Evolutionary conservation across 2,113 vertebrate species (phyloP).

Genomic region (Pyrgilauda ruficollis): DNA sequence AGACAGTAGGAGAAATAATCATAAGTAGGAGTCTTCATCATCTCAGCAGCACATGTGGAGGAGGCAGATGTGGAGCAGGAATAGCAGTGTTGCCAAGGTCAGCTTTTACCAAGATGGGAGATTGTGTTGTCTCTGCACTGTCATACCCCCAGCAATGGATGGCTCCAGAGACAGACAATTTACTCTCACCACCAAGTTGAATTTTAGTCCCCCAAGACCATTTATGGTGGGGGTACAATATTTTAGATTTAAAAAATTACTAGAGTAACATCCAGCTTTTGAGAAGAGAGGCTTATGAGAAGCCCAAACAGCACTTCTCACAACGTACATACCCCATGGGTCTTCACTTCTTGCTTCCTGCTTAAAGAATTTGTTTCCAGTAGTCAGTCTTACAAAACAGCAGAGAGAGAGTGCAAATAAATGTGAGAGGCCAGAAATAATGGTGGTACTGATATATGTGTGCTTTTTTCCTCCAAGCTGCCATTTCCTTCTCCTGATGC

Average conservation of each 20-base stretch:
- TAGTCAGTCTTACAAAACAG: neutral
- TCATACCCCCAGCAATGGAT: neutral
- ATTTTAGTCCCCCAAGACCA: neutral
- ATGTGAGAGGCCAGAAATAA: neutral
- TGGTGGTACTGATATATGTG: neutral
- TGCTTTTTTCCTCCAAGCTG: neutral
- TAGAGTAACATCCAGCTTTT: neutral
- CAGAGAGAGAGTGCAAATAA: neutral
- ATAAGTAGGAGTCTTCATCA: neutral
- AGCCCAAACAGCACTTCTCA: neutral
- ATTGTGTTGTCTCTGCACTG: neutral
- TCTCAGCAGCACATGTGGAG: neutral
- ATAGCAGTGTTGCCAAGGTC: neutral
- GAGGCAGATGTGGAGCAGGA: neutral
- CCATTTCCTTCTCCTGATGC: neutral
- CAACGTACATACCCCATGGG: neutral
- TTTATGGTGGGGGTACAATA: neutral
- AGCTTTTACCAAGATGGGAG: neutral
- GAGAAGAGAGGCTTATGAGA: neutral
- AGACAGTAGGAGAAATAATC: neutral
- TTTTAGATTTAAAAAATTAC: neutral
- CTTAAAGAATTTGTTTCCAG: neutral
- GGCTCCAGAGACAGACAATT: neutral
- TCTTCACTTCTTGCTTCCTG: neutral
- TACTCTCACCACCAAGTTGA: neutral